phyloP scores from a whole-genome alignment of 2,113 vertebrate genomes.

The Climacteris rufus region DNA sequence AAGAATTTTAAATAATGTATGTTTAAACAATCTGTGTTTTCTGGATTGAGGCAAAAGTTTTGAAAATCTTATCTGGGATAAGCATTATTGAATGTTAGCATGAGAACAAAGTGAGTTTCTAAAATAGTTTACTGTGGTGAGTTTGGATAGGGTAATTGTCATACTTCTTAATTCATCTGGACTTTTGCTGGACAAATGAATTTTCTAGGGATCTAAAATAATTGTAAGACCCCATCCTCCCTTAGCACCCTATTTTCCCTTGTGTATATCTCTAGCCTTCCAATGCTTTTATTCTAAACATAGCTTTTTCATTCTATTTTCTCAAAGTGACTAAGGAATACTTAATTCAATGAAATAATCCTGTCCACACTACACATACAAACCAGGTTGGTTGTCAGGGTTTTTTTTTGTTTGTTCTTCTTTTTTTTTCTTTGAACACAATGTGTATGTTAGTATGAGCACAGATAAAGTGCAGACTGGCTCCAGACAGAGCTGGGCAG shows the following conservation, averaged over 20 bases:
- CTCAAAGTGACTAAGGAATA: neutral
- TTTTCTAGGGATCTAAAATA: neutral
- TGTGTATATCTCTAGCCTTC: neutral
- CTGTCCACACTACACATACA: neutral
- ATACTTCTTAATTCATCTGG: neutral
- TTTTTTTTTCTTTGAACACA: neutral
- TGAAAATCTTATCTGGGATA: neutral
- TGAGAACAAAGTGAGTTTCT: neutral
- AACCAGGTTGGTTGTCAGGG: rapidly evolving
- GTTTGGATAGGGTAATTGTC: neutral
- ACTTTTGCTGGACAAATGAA: neutral
- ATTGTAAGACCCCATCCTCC: neutral
- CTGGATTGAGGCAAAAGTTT: neutral
- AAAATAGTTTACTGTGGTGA: neutral
- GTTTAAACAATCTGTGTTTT: neutral
- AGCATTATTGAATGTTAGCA: neutral
- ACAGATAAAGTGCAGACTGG: neutral
- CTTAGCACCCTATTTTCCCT: neutral
- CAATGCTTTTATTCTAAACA: neutral
- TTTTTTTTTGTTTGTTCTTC: rapidly evolving
- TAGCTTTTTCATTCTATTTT: neutral
- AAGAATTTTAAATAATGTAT: neutral
- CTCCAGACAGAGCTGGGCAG: neutral
- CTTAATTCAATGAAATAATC: neutral
- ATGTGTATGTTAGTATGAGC: neutral